Percentiles rank a stretch among this genome's conserved stretches.
Conservation (phyloP, 2,797 vertebrate species). For the Mycteria americana region DNA sequence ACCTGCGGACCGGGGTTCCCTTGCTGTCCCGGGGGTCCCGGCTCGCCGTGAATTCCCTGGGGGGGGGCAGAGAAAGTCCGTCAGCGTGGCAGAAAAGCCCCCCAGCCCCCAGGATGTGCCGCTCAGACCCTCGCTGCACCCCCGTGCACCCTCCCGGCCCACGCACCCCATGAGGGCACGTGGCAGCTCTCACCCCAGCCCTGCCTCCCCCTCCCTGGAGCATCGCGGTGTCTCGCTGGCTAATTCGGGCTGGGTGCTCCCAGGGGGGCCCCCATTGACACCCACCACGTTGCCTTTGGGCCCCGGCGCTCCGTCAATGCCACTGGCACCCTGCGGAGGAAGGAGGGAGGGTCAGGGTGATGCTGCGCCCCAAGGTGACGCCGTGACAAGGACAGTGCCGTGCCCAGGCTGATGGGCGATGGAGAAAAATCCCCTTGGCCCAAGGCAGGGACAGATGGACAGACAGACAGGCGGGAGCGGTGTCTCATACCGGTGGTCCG, state of each 20-base stretch:
- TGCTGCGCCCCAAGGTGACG: neutral
- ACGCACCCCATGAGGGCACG: fast-evolving
- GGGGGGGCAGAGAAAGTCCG: neutral
- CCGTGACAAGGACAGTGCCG: neutral
- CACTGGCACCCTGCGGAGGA: slow-evolving; percentile 78
- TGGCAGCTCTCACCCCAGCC: neutral
- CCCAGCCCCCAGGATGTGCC: neutral
- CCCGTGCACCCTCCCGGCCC: neutral
- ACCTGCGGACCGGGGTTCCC: slow-evolving; percentile 90
- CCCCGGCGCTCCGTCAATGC: slow-evolving; percentile 84
- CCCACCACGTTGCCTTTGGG: slow-evolving; percentile 87
- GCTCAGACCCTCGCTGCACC: too few relatives aligned
- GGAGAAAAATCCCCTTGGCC: neutral
- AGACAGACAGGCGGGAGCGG: neutral
- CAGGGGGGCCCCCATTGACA: fast-evolving
- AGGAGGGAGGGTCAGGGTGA: neutral
- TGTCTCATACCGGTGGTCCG: slow-evolving; percentile 82
- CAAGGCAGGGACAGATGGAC: neutral
- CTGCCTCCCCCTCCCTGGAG: neutral
- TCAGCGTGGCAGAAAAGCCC: neutral
- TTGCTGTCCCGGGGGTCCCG: slow-evolving; percentile 88
- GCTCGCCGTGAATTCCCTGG: slow-evolving; percentile 87
- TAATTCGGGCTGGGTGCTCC: neutral
- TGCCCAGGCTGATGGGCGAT: neutral
- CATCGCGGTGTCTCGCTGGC: neutral